phyloP scores from a whole-genome alignment of 2,113 vertebrate genomes.

The Rhinogobius similis region DNA sequence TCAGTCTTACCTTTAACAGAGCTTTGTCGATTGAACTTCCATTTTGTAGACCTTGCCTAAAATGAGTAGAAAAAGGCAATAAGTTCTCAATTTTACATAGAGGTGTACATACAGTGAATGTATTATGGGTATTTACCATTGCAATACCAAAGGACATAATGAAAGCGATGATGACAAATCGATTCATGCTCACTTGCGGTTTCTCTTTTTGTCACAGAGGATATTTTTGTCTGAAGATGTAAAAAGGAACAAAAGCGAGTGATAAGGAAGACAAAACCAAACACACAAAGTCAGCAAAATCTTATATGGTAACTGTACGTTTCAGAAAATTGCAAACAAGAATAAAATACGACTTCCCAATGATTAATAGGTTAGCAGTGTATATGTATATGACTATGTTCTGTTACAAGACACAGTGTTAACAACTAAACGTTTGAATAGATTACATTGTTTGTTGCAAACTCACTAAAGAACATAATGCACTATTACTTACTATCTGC shows the following conservation, averaged over 20 bases:
- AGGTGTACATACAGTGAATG: neutral
- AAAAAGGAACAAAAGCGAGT: slow-evolving; percentile 11
- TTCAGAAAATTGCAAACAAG: neutral
- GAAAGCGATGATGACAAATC: slow-evolving; percentile 42
- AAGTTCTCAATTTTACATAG: neutral
- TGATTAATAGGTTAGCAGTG: neutral
- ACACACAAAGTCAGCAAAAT: neutral
- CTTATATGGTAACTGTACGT: slow-evolving; percentile 30
- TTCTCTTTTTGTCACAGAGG: slow-evolving; percentile 52
- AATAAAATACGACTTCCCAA: neutral
- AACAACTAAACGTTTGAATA: neutral
- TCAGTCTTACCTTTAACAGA: slow-evolving; percentile 16
- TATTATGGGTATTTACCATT: slow-evolving; percentile 50
- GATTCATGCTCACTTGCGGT: slow-evolving; percentile 56
- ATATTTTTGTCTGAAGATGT: slow-evolving; percentile 38
- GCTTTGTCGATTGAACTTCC: too few relatives aligned
- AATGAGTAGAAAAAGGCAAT: slow-evolving; percentile 25
- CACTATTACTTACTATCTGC: slow-evolving; percentile 27
- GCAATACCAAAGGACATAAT: slow-evolving; percentile 28
- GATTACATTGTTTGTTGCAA: slow-evolving; percentile 1
- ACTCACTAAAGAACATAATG: slow-evolving; percentile 13
- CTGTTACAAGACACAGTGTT: neutral
- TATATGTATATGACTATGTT: neutral
- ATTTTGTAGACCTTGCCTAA: slow-evolving; percentile 26
- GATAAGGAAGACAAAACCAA: neutral